Evolutionary conservation across 1,140 invertebrate species (phyloP), one percentile per base, ranked within the genome.

Genomic region (Harpegnathos saltator): DNA sequence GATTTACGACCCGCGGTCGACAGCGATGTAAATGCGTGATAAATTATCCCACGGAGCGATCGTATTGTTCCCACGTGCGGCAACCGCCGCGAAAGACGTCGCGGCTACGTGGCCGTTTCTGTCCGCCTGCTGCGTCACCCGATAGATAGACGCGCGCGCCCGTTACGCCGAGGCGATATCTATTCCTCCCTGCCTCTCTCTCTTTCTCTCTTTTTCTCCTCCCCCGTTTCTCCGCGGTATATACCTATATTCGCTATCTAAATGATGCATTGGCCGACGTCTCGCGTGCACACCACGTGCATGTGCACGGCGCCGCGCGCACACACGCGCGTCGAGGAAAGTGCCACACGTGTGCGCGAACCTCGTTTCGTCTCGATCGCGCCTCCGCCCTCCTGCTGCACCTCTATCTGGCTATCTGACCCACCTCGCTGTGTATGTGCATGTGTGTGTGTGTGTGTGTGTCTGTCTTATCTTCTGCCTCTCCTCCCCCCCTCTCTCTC

Each of bases 261-360:
- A 82, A 85, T 85, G 87, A 85, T 88, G 66, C 83, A 88, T 88
- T 69, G 85, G 85, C n/a, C 33, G 14, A 54, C n/a, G 54, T 19
- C 48, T 29, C 11, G 82, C 52, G 58, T 56, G 52, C 48, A 5
- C 44, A 52, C n/a, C 44, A 52, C n/a, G 12, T 24, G 14, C 33
- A 15, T 56, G 29, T 83, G 73, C 59, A 56, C n/a, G n/a, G n/a
- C n/a, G n/a, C 29, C 69, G 59, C 44, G 26, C 54, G 59, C 58
- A 15, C n/a, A 14, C 17, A 52, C 24, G 54, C n/a, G n/a, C n/a
- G n/a, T n/a, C n/a, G 26, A 63, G 59, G 73, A 65, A 62, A 48
- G 63, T 66, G 65, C n/a, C 5, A 66, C 52, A 82, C 59, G 52
- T 50, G 54, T 48, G 26, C 63, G 59, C 63, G 52, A 80, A 85